These are phyloP conservation scores for Nymphalis io DNA, from an alignment of 1,140 invertebrate genomes.

Conservation along the genomic window DNA sequence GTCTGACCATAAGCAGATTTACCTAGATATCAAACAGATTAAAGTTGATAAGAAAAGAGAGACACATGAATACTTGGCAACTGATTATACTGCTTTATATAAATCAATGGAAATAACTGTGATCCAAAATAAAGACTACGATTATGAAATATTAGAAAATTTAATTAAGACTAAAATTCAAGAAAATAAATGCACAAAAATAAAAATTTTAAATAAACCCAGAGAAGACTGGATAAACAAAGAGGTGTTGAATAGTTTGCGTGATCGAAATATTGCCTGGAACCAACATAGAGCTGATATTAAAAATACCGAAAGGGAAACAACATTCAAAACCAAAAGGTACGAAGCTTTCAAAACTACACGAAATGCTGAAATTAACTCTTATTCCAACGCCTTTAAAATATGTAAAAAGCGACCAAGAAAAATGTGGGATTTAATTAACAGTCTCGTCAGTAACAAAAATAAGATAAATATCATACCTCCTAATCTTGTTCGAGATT, in stretches of 20 bases:
- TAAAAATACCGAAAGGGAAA: conserved; percentile 9
- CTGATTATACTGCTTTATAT: background rate
- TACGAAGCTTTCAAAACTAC: background rate
- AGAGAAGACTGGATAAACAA: conserved; percentile 35
- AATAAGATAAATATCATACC: conserved; percentile 13
- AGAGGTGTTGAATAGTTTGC: conserved; percentile 4
- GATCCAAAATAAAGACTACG: conserved; percentile 18
- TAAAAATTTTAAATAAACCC: conserved; percentile 31
- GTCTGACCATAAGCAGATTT: conserved; percentile 32
- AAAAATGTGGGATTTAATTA: conserved; percentile 28
- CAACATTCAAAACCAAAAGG: background rate
- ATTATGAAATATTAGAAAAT: conserved; percentile 29
- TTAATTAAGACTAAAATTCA: conserved; percentile 15
- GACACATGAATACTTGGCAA: background rate
- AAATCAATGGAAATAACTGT: conserved; percentile 23
- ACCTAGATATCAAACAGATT: conserved; percentile 11
- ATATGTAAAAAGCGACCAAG: conserved; percentile 10
- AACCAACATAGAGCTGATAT: background rate
- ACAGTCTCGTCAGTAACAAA: conserved; percentile 13
- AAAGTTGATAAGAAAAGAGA: conserved; percentile 15
- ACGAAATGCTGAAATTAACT: conserved; percentile 11
- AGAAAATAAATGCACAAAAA: conserved; percentile 24
- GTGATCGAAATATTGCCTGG: conserved; percentile 8
- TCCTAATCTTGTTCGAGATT: conserved; percentile 14
- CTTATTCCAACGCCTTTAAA: conserved; percentile 13